Base-by-base conservation (phyloP, 2,888 invertebrate genomes). In the Tenthredo livida region DNA sequence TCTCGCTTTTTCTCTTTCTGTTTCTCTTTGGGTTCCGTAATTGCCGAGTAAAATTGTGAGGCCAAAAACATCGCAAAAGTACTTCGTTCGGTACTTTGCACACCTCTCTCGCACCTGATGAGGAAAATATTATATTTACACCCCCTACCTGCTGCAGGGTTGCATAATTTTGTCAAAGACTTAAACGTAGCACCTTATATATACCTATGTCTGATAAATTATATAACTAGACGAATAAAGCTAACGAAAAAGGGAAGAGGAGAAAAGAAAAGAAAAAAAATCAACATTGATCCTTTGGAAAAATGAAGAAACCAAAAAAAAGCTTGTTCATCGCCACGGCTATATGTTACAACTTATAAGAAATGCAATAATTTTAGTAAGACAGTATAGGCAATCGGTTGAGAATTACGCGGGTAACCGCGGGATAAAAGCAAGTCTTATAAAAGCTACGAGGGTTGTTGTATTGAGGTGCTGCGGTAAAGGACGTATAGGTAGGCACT, bases 371-470 rank as follows among this genome's bases (percentile, higher is more conserved):
- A 73, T 21, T 43, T 40, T 43, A 1, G n/a, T 1, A 33, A 43
- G 4, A n/a, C n/a, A n/a, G 73, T 37, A 37, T 54, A 73, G 40
- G 15, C 10, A 73, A 73, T 73, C 73, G 43, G 43, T 73, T 40
- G n/a, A 43, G 43, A 73, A 73, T 73, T 43, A 43, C 29, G 21
- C 73, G 73, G 43, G 6, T 47, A 21, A 43, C 21, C 10, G 21
- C 43, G 40, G 43, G 40, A 43, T 73, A 73, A 73, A 21, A 73
- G 25, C 2, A 37, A 54, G 15, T 17, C 21, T 67, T 67, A 33
- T 67, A 67, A 33, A 67, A 67, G 67, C 25, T 10, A 7, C 1
- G 67, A 33, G 61, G 61, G 61, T 61, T 61, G 61, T 61, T 61
- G 61, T 21, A 21, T 15, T n/a, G 33, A 7, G 37, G 37, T 17